Base-by-base conservation (phyloP, 2,113 vertebrate species). In the Myrmecobius fasciatus region DNA sequence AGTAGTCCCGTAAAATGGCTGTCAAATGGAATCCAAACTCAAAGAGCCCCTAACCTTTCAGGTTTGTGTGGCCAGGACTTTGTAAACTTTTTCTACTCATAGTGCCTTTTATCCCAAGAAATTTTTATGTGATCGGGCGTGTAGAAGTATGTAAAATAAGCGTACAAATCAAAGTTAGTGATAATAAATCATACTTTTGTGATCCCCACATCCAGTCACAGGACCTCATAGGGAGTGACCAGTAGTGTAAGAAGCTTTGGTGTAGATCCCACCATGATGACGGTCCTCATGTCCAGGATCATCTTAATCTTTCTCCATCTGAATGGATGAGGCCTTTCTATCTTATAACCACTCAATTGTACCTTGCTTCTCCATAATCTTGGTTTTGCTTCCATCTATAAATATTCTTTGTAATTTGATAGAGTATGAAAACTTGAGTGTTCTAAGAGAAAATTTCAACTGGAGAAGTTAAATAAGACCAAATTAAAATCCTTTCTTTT, bases 331-430 rank as follows among this genome's bases (percentile, higher is more conserved):
- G 67, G 67, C 67, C 20, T 83, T 43, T 43, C 67, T 83, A 14
- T 75, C 31, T 14, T n/a, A 0, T n/a, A 12, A 75, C 0, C 31
- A 36, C 36, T 24, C n/a, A n/a, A 83, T 20, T 83, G 67, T 17
- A 36, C 20, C 14, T 31, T 28, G 56, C 91, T 94, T 83, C 36
- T 90, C 46, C 43, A 83, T 91, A 93, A 92, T 22, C 92, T 17
- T 52, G 28, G 11, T 48, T 52, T 48, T 93, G 26, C 53, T 95
- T 52, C 47, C 91, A 43, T 95, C n/a, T 43, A 43, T 96, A 56
- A 25, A 17, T 90, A 43, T 36, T 93, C 88, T 36, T 6, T 83
- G 88, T 96, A 83, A 95, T 8, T 95, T 93, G 43, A 2, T 91
- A 17, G 56, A 25, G 52, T 88, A 26, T 75, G 90, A 60, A 93